Evolutionary conservation across 2,888 invertebrate species (phyloP).

Genomic region (Eumerus sabulonum): DNA sequence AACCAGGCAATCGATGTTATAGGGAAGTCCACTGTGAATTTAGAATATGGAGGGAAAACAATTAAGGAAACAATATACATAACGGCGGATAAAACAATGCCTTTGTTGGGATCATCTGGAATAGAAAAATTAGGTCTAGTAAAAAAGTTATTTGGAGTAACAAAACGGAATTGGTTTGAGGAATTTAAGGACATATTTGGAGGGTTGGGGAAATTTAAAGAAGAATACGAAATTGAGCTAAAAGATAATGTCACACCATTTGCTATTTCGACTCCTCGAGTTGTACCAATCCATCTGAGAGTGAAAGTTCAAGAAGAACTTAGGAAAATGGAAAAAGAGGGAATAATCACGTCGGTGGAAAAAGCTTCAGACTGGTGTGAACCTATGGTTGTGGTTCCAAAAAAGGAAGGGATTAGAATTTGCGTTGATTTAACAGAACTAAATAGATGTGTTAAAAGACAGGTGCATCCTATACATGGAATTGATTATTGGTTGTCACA

Average conservation of each 20-base stretch:
- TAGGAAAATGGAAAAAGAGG: constrained; percentile 1
- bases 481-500: constrained; percentile 33
- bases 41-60: too few species aligned
- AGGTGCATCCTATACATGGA: constrained; percentile 8
- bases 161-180: too few species aligned
- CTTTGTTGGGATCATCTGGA: constrained; percentile 11
- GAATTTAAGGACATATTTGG: constrained; percentile 21
- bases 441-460: constrained; percentile 7
- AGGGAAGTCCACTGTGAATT: too few species aligned
- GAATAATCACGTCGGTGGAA: constrained; percentile 5
- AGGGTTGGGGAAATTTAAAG: constrained; percentile 24
- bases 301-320: constrained; percentile 17
- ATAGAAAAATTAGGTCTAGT: constrained; percentile 29
- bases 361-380: constrained; percentile 28
- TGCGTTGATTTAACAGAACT: constrained; percentile 17
- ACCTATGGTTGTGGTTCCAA: constrained; percentile 24
- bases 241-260: constrained; percentile 21
- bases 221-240: constrained; percentile 19
- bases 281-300: constrained; percentile 16
- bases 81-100: background rate
- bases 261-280: constrained; percentile 21
- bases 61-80: constrained; percentile 11
- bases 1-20: too few species aligned
- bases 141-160: constrained; percentile 29
- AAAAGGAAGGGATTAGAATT: constrained; percentile 15